These are phyloP conservation scores for Chydorus sphaericus DNA, from an alignment of 2,888 invertebrate genomes.

Conservation along the genomic window DNA sequence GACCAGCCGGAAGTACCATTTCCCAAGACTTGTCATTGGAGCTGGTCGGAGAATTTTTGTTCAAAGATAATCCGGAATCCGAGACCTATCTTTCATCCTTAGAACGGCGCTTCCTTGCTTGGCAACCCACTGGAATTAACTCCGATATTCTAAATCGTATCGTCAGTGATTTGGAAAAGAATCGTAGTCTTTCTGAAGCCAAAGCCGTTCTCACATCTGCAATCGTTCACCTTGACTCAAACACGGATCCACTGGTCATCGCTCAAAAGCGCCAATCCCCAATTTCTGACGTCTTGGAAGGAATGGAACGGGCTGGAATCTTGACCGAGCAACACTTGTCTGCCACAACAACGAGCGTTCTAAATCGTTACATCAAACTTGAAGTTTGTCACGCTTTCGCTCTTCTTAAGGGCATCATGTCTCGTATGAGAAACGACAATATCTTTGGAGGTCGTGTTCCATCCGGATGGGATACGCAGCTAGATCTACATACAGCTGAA, in stretches of 20 bases:
- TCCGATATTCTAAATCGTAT: conserved; percentile 1
- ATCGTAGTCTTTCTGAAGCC: background rate
- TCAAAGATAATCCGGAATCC: conserved; percentile 5
- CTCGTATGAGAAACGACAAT: conserved; percentile 2
- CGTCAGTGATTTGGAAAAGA: conserved; percentile 6
- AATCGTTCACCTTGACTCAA: background rate
- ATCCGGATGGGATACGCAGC: background rate
- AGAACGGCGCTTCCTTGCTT: conserved; percentile 3
- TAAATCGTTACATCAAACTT: conserved; percentile 1
- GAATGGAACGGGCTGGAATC: background rate
- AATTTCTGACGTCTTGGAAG: background rate
- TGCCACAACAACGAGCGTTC: background rate
- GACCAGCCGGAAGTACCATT: conserved; percentile 7
- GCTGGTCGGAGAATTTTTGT: background rate
- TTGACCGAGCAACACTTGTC: conserved; percentile 5
- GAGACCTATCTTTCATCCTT: background rate
- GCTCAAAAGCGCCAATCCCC: background rate
- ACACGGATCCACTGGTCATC: background rate
- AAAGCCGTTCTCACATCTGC: conserved; percentile 1
- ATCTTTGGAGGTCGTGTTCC: conserved; percentile 8
- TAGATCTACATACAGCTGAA: background rate
- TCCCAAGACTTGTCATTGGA: conserved; percentile 4
- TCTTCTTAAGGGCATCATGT: background rate
- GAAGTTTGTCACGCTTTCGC: conserved; percentile 4
- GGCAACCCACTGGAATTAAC: background rate